Percentiles rank a stretch among this genome's conserved stretches.
Conservation (phyloP, 2,113 vertebrate species). For the Dasyornis broadbenti region DNA sequence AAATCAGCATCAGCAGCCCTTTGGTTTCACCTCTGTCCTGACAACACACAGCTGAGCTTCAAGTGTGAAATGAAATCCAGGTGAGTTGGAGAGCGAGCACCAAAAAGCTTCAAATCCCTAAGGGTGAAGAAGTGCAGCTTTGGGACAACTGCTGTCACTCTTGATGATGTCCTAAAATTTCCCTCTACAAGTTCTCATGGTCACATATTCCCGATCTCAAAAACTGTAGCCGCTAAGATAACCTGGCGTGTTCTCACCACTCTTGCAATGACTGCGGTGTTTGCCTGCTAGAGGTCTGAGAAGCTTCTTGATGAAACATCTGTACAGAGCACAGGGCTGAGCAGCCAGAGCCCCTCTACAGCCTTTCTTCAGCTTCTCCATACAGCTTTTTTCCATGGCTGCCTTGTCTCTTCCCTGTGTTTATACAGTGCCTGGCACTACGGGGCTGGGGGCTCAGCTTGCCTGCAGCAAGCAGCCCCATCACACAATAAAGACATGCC, state of each 20-base stretch:
- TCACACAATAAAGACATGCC: neutral
- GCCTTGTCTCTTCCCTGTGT: neutral
- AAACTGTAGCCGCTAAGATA: neutral
- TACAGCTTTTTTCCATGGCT: neutral
- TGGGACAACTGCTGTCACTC: neutral
- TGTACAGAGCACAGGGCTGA: neutral
- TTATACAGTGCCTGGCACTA: neutral
- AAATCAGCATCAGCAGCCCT: neutral
- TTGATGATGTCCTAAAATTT: neutral
- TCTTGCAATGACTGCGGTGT: neutral
- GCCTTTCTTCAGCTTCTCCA: neutral
- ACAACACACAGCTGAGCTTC: slow-evolving; percentile 1
- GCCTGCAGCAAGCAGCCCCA: neutral
- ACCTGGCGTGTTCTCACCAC: neutral
- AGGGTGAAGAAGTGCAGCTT: neutral
- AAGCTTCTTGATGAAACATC: neutral
- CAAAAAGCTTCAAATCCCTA: rapidly evolving
- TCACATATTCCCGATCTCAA: neutral
- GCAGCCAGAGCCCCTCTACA: neutral
- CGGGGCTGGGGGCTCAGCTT: neutral
- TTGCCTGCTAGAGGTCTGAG: neutral
- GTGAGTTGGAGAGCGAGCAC: neutral
- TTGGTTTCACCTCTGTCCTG: neutral
- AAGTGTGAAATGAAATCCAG: slow-evolving; percentile 23
- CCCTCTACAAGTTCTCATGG: neutral